Percentiles rank a stretch among this genome's conserved stretches.
These are phyloP conservation scores for Dinocampus coccinellae DNA, from an alignment of 2,888 invertebrate genomes.

Conservation along the genomic window DNA sequence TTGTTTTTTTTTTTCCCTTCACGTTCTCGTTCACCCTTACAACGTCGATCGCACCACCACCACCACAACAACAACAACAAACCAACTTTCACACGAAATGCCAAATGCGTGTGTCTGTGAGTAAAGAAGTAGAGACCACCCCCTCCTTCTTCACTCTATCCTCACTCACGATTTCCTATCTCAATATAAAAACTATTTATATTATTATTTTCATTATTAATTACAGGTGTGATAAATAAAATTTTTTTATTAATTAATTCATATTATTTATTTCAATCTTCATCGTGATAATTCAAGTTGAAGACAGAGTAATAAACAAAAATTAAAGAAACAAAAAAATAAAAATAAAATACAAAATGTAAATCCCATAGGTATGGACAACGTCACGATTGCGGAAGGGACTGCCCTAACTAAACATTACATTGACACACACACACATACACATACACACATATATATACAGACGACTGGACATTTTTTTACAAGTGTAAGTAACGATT, in stretches of 20 bases:
- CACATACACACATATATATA: too few species aligned
- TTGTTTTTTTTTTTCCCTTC: neutral
- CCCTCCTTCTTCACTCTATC: too few species aligned
- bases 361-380: neutral
- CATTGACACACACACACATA: neutral
- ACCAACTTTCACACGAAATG: neutral
- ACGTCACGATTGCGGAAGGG: neutral
- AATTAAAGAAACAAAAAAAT: neutral
- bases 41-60: neutral
- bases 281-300: neutral
- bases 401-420: neutral
- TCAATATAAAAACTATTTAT: neutral
- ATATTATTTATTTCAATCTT: neutral
- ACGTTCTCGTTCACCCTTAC: constrained; percentile 16
- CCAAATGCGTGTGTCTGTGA: too few species aligned
- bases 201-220: neutral
- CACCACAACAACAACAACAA: too few species aligned
- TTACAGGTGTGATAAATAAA: neutral
- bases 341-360: neutral
- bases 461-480: neutral
- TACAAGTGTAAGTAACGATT: neutral
- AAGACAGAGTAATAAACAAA: neutral
- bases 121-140: neutral
- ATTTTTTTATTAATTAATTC: neutral
- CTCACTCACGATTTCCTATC: neutral